Percentiles rank a stretch among this genome's conserved stretches.
phyloP scores from a whole-genome alignment of 2,888 invertebrate genomes.

The Drosophila phalerata region DNA sequence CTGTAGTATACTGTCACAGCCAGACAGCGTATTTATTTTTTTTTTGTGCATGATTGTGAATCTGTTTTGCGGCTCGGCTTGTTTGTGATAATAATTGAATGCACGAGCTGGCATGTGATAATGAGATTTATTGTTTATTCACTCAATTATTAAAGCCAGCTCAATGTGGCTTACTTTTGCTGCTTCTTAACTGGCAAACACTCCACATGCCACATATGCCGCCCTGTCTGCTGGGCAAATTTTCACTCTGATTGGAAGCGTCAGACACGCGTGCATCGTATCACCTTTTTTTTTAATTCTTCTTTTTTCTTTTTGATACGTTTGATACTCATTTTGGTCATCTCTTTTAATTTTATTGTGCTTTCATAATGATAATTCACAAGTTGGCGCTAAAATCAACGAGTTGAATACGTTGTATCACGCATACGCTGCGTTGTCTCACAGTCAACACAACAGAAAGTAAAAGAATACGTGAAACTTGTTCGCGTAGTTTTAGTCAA shows the following conservation, averaged over 20 bases:
- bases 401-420: conserved; percentile 35
- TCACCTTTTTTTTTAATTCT: background rate
- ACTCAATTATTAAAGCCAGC: conserved; percentile 60
- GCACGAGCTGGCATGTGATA: conserved; percentile 77
- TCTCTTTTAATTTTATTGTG: conserved; percentile 32
- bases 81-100: conserved; percentile 72
- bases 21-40: conserved; percentile 15
- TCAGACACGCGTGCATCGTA: conserved; percentile 35
- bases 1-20: conserved; percentile 24
- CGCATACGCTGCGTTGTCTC: conserved; percentile 48
- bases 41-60: conserved; percentile 12
- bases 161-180: conserved; percentile 16
- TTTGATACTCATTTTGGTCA: conserved; percentile 9
- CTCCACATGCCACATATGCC: conserved; percentile 24
- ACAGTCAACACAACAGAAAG: background rate
- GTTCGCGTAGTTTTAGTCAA: conserved; percentile 30
- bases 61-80: conserved; percentile 17
- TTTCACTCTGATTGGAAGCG: conserved; percentile 1
- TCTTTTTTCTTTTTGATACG: background rate
- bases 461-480: conserved; percentile 4
- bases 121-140: conserved; percentile 78
- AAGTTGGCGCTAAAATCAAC: conserved; percentile 53
- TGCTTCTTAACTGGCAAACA: conserved; percentile 5
- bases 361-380: conserved; percentile 50
- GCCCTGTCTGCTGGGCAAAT: conserved; percentile 39